Evolutionary conservation across 2,797 vertebrate species (phyloP).

Genomic region (Notolepis coatsorum): DNA sequence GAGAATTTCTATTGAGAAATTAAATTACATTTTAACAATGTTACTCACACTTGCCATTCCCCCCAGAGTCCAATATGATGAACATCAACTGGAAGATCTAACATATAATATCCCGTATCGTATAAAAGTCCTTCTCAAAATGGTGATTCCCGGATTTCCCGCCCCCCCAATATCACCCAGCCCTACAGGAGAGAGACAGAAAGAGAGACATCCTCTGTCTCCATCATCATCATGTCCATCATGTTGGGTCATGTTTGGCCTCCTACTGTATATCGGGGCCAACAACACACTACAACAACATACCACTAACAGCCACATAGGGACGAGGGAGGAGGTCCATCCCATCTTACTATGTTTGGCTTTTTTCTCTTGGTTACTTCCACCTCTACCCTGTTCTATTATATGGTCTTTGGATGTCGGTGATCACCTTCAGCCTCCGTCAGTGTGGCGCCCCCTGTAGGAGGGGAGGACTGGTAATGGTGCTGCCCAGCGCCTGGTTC

Average conservation of each 20-base stretch:
- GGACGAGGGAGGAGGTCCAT: neutral
- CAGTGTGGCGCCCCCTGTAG: slow-evolving; percentile 18
- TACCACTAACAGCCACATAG: neutral
- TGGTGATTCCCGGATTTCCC: no score
- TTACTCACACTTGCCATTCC: no score
- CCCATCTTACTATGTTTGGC: neutral
- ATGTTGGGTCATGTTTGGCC: neutral
- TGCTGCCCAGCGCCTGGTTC: slow-evolving; percentile 19
- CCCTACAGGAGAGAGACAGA: slow-evolving; percentile 1
- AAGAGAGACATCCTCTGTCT: neutral
- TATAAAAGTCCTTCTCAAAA: no score
- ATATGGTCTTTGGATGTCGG: slow-evolving; percentile 7
- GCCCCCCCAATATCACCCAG: no score
- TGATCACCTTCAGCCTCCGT: slow-evolving; percentile 23
- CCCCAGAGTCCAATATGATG: no score
- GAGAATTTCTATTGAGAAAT: no score
- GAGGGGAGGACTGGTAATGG: neutral
- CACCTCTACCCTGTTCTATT: slow-evolving; percentile 1
- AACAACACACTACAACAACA: neutral
- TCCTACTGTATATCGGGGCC: neutral
- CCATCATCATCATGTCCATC: neutral
- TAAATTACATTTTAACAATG: no score
- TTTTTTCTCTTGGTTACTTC: no score
- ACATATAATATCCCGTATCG: no score
- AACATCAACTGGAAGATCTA: no score